Evolutionary conservation across 2,888 invertebrate genomes (phyloP).

Genomic region (Alentia gelatinosa): DNA sequence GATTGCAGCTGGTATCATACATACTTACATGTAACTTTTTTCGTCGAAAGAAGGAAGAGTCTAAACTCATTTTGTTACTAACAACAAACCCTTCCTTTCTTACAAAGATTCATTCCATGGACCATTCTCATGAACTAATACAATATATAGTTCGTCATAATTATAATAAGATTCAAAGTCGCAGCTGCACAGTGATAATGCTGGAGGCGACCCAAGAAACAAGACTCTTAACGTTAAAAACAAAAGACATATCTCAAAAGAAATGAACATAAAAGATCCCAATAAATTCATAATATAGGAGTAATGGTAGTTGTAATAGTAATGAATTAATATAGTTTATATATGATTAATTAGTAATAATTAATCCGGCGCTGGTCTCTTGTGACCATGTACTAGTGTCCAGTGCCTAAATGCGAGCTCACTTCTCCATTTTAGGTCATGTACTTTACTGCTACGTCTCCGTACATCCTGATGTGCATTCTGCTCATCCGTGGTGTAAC

Average conservation of each 20-base stretch:
- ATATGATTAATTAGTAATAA: background rate
- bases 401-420: conserved; percentile 33
- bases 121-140: background rate
- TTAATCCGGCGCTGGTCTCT: background rate
- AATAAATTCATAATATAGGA: too few species aligned
- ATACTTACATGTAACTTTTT: background rate
- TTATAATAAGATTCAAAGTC: background rate
- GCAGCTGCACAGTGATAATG: background rate
- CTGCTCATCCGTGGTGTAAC: conserved; percentile 74
- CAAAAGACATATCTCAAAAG: background rate
- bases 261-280: background rate
- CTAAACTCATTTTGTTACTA: background rate
- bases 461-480: conserved; percentile 76
- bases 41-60: background rate
- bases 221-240: background rate
- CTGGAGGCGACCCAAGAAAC: background rate
- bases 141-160: background rate
- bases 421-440: conserved; percentile 72
- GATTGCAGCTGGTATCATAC: conserved; percentile 27
- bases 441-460: conserved; percentile 77
- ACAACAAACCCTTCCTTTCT: background rate
- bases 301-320: background rate
- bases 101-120: background rate
- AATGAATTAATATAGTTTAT: too few species aligned
- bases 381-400: background rate